Conservation (phyloP, 2,113 vertebrate genomes). For the Chloebia gouldiae region DNA sequence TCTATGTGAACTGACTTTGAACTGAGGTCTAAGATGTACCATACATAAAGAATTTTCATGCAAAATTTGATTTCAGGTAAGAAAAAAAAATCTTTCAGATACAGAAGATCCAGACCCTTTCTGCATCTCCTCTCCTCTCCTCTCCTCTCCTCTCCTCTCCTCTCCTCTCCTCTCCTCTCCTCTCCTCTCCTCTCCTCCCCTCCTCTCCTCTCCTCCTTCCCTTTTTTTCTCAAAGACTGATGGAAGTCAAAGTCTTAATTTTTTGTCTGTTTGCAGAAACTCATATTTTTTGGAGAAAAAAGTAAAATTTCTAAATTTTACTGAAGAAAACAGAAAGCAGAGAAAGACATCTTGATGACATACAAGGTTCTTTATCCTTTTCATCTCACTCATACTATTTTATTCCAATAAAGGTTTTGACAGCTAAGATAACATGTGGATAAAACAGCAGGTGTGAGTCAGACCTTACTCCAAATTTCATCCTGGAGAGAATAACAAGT, state of each 20-base stretch:
- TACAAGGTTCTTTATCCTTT: not conserved
- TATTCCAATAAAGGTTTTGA: slow-evolving; percentile 25
- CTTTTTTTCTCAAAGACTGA: not conserved
- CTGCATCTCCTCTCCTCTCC: too few species aligned
- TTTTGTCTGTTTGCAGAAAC: not conserved
- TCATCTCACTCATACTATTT: not conserved
- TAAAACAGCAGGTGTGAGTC: slow-evolving; percentile 43
- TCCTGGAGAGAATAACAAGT: slow-evolving; percentile 31
- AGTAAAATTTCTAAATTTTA: not conserved
- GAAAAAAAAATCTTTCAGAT: not conserved
- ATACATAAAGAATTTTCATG: not conserved
- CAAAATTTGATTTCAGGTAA: not conserved
- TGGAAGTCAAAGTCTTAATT: not conserved
- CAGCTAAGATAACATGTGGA: slow-evolving; percentile 45
- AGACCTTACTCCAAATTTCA: slow-evolving; percentile 4
- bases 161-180: too few species aligned
- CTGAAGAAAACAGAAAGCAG: not conserved
- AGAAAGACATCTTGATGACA: not conserved
- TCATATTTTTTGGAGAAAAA: not conserved
- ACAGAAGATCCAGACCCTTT: not conserved
- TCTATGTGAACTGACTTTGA: not conserved
- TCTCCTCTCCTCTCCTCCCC: too few species aligned
- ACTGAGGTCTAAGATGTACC: not conserved
- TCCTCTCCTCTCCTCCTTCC: too few species aligned
- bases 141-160: too few species aligned